phyloP scores from a whole-genome alignment of 2,797 vertebrate genomes.

The Clarias platycephalus region DNA sequence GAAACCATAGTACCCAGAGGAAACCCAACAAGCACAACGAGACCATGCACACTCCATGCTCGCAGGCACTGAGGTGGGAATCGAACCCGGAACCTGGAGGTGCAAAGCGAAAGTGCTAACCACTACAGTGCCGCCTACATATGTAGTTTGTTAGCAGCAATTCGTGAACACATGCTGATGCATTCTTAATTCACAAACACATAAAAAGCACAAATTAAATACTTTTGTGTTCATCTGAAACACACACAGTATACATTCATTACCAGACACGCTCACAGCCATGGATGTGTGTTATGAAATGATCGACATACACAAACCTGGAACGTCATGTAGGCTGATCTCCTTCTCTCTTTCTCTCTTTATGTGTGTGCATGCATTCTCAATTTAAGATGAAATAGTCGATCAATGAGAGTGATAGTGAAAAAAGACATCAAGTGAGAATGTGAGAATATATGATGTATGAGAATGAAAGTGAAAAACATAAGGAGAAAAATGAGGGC shows the following conservation, averaged over 20 bases:
- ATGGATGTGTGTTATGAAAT: neutral
- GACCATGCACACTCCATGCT: no score
- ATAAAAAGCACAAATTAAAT: neutral
- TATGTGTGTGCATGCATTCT: conserved; percentile 6
- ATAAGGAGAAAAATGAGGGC: neutral
- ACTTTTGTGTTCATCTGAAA: neutral
- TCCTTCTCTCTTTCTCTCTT: neutral
- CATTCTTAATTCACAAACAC: neutral
- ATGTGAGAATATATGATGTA: neutral
- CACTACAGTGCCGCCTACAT: no score
- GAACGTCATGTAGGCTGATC: neutral
- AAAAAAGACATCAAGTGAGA: neutral
- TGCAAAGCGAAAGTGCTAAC: no score
- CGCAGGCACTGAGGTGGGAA: no score
- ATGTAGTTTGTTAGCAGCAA: neutral
- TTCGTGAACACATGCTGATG: neutral
- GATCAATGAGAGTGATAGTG: neutral
- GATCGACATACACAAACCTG: conserved; percentile 8
- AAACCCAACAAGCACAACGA: no score
- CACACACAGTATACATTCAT: neutral
- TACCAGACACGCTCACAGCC: neutral
- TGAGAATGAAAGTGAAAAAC: no score
- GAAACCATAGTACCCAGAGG: no score
- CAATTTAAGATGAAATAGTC: neutral
- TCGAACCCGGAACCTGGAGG: no score